Evolutionary conservation across 37 sponge, comb jelly and placozoan genomes (phyloP), one percentile per base, ranked within the genome.

Genomic region (Tethya wilhelma): DNA sequence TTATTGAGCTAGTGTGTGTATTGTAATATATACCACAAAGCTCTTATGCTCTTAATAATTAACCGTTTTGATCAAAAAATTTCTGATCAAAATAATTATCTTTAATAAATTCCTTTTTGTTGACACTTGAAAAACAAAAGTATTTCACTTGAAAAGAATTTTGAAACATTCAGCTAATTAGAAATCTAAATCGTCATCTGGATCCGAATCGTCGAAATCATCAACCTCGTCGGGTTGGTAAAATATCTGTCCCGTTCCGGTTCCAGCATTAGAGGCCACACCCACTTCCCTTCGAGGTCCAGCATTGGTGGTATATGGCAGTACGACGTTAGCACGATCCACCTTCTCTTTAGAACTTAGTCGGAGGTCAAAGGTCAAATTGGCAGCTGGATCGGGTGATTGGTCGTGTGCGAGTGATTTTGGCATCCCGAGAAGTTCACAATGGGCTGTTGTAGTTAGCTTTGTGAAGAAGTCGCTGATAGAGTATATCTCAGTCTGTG

Each of bases 111-210:
- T 9, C 14, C 9, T 49, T 19, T 49, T 19, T 49, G 53, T 49
- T n/a, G n/a, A 49, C 53, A 49, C 53, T 49, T 49, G 53, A 49
- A 49, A n/a, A n/a, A n/a, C n/a, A n/a, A n/a, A n/a, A n/a, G n/a
- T n/a, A 17, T 26, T 8, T 8, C 28, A 60, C 63, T n/a, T 30
- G 11, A 31, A 65, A 19, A 37, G 6, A 31, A 30, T 30, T 30
- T 65, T 5, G 33, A 19, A 2, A 30, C 37, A 53, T 69, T 43
- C 70, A 49, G 9, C 53, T 19, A 49, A 14, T 79, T 39, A 93
- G 40, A 93, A 79, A 71, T 93, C 91, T 22, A 93, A 49, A 41
- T 93, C 94, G 73, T 93, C 94, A 64, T 93, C 94, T 34, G 94
- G 94, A 63, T 93, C 94, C 32, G 81, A 81, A 1, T 93, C 90